Evolutionary conservation across 2,888 invertebrate species (phyloP).

Genomic region (Lochmaea crataegi): DNA sequence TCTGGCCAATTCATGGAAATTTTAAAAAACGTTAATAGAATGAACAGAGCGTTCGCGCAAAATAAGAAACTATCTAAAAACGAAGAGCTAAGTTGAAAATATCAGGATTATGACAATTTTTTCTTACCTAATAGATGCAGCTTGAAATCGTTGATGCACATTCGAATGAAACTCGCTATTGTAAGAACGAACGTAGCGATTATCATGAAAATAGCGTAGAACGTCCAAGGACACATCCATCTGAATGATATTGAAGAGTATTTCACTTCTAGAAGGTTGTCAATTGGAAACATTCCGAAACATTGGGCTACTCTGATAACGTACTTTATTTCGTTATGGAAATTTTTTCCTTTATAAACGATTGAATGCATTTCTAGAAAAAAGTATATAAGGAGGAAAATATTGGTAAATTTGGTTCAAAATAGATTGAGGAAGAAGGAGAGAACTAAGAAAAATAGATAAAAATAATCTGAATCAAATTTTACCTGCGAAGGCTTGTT

Average conservation of each 20-base stretch:
- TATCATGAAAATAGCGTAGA: conserved; percentile 26
- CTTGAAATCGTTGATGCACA: conserved; percentile 25
- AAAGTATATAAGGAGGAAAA: no score
- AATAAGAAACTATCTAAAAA: conserved; percentile 37
- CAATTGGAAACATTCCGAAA: conserved; percentile 35
- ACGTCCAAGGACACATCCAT: conserved; percentile 16
- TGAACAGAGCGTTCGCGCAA: conserved; percentile 14
- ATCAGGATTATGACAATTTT: no score
- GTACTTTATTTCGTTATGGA: conserved; percentile 30
- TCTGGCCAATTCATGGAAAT: conserved; percentile 31
- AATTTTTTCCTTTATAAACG: not conserved
- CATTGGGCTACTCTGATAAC: conserved; percentile 28
- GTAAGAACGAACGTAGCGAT: not conserved
- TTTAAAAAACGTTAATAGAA: conserved; percentile 24
- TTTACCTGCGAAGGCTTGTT: no score
- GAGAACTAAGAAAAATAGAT: no score
- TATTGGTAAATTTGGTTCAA: no score
- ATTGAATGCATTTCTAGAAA: no score
- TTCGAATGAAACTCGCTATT: conserved; percentile 14
- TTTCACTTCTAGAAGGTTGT: conserved; percentile 12
- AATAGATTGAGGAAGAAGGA: no score
- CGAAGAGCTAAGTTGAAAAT: no score
- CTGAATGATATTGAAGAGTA: conserved; percentile 12
- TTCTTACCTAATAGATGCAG: conserved; percentile 29
- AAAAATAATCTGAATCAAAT: no score